Evolutionary conservation across 2,113 vertebrate species (phyloP).

Genomic region (Pampusana beccarii): DNA sequence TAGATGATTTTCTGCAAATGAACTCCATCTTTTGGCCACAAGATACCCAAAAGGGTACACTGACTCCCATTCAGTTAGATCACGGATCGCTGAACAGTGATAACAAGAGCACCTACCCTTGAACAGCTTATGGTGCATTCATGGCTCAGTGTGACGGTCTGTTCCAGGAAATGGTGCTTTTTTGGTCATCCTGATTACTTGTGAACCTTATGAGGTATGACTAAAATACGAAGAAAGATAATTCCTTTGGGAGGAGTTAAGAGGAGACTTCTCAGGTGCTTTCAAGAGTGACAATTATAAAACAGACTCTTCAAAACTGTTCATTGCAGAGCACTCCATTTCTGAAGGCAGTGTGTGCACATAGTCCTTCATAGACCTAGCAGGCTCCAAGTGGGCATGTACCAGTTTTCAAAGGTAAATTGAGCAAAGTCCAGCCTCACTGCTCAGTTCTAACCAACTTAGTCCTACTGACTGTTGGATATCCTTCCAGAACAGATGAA

Average conservation of each 20-base stretch:
- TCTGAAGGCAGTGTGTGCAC: neutral
- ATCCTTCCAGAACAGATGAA: neutral
- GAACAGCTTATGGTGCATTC: neutral
- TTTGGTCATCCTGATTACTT: neutral
- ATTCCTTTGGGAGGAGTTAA: neutral
- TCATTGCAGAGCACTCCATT: neutral
- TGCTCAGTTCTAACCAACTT: neutral
- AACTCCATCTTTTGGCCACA: neutral
- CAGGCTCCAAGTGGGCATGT: neutral
- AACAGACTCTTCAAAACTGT: neutral
- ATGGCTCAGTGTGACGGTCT: neutral
- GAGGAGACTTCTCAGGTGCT: neutral
- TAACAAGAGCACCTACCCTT: neutral
- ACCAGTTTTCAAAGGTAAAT: neutral
- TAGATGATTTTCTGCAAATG: neutral
- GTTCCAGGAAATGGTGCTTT: neutral
- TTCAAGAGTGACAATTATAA: neutral
- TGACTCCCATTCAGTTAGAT: neutral
- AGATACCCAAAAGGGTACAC: neutral
- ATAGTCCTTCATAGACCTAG: neutral
- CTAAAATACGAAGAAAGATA: neutral
- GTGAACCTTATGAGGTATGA: neutral
- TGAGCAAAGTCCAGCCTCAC: neutral
- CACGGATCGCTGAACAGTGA: neutral
- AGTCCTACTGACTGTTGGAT: neutral